Conservation (phyloP, 1,140 invertebrate genomes). For the Nylanderia fulva region DNA sequence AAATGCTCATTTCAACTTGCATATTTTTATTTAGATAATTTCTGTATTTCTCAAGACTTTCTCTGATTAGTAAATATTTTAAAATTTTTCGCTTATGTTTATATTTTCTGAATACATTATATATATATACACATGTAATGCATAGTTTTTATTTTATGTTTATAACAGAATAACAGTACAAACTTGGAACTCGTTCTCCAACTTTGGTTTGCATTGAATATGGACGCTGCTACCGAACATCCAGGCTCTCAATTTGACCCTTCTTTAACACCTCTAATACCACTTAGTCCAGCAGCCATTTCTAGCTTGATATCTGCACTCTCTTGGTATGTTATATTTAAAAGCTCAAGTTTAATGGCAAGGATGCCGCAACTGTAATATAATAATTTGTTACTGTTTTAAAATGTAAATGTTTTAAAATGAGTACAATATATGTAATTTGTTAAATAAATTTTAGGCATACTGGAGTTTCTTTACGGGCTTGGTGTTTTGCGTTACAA, state of each 20-base stretch:
- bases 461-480: constrained; percentile 89
- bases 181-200: constrained; percentile 93
- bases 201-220: constrained; percentile 93
- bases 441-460: constrained; percentile 81
- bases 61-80: constrained; percentile 1
- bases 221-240: constrained; percentile 85
- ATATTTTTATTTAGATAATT: too few relatives aligned
- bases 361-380: neutral
- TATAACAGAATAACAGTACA: constrained; percentile 83
- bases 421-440: constrained; percentile 8
- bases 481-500: constrained; percentile 91
- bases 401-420: constrained; percentile 9
- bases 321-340: constrained; percentile 83
- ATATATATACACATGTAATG: neutral
- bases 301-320: constrained; percentile 90
- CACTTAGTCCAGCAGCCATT: constrained; percentile 90
- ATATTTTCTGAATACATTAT: constrained; percentile 3
- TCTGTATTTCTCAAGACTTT: neutral
- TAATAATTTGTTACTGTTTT: constrained; percentile 1
- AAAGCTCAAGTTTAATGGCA: neutral
- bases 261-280: constrained; percentile 89
- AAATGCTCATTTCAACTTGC: too few relatives aligned
- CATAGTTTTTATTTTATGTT: constrained; percentile 46
- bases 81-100: neutral
- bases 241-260: constrained; percentile 86